phyloP scores from a whole-genome alignment of 2,113 vertebrate species.

The Mesocricetus auratus region DNA sequence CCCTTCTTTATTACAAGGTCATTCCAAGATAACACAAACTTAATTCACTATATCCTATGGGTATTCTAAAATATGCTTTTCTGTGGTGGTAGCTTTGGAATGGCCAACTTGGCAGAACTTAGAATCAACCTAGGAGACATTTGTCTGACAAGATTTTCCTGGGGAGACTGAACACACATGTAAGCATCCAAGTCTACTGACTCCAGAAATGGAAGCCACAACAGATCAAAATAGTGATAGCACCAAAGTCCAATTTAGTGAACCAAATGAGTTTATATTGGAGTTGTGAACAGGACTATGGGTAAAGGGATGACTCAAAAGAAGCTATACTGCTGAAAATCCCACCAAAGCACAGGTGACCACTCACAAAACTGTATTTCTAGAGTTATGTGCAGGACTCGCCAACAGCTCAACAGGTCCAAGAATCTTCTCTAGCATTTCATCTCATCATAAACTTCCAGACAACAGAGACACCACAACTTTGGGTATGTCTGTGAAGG shows the following conservation, averaged over 20 bases:
- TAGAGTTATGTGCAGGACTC: neutral
- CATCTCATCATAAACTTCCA: neutral
- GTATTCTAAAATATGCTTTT: neutral
- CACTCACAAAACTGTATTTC: neutral
- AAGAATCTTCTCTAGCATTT: neutral
- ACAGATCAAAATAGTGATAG: too few relatives aligned
- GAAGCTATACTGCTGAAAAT: neutral
- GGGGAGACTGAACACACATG: neutral
- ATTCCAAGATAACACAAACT: neutral
- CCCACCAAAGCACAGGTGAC: neutral
- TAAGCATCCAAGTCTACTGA: neutral
- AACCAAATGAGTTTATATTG: neutral
- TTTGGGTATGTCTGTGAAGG: neutral
- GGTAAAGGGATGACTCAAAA: neutral
- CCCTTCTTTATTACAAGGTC: neutral
- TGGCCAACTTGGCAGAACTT: neutral
- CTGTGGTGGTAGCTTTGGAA: neutral
- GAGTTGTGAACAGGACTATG: neutral
- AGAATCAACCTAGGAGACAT: neutral
- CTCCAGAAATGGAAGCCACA: neutral
- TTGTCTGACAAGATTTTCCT: neutral
- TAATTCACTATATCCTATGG: neutral
- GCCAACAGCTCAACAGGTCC: too few relatives aligned
- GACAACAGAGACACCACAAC: neutral
- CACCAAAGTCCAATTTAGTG: neutral